Base-by-base conservation (phyloP, 2,888 invertebrate genomes). In the Suillia variegata region DNA sequence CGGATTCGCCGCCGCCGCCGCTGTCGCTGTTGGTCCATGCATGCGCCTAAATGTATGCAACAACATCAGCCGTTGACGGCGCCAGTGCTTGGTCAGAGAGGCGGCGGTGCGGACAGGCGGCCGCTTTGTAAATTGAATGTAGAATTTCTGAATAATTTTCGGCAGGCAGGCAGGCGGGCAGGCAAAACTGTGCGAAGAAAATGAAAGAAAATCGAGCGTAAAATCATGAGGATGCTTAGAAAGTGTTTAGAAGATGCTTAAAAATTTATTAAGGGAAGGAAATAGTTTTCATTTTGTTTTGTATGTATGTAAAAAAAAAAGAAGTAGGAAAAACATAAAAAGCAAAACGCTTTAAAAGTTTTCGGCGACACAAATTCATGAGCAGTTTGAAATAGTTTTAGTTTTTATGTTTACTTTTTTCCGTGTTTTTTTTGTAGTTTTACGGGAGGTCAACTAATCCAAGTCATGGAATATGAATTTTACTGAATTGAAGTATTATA, bases 131-230 rank as follows among this genome's bases (percentile, higher is more conserved):
- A 77, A 73, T 70, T 76, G 75, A 70, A 74, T 75, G 70, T 74
- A 66, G 69, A 75, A 70, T 74, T 77, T 77, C 71, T 75, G 74
- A 75, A 76, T 75, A 73, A 74, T 76, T 73, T 76, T 67, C 62
- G 49, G 54, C 60, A 60, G n/a, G n/a, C n/a, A n/a, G n/a, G n/a
- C n/a, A n/a, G n/a, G n/a, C n/a, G n/a, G n/a, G n/a, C n/a, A n/a
- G n/a, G n/a, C n/a, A n/a, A n/a, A n/a, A 48, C 51, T 54, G 45
- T 56, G 50, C 18, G 17, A 59, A 26, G 22, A 57, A 57, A 31
- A 54, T 54, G 54, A 52, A 52, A 51, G 58, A 58, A 59, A 60
- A 59, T 62, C 59, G 58, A 58, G 59, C 57, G 55, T 61, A 56
- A 62, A 60, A 58, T 53, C 51, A 59, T 62, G 59, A 48, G 57